These are phyloP conservation scores for Hyposoter didymator DNA, from an alignment of 2,888 invertebrate genomes.

Conservation along the genomic window DNA sequence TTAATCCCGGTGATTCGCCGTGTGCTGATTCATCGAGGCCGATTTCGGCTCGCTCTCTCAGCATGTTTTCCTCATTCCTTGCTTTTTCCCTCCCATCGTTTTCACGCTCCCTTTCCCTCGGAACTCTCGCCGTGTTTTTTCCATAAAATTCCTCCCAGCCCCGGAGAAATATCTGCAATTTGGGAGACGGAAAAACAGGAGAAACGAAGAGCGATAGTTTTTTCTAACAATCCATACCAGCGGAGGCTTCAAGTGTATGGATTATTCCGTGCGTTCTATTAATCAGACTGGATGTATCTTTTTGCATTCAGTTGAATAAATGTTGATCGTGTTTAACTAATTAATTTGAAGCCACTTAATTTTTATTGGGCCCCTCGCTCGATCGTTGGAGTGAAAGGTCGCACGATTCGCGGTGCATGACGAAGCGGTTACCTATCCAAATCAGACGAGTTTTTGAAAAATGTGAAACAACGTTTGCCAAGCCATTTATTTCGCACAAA, in stretches of 20 bases:
- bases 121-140: not conserved
- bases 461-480: no score
- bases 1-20: conserved; percentile 73
- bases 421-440: no score
- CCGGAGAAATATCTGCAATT: conserved; percentile 16
- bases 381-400: no score
- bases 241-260: not conserved
- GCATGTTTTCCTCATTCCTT: conserved; percentile 37
- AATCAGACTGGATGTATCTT: not conserved
- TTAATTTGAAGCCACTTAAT: not conserved
- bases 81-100: conserved; percentile 34
- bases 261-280: not conserved
- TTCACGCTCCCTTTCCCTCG: conserved; percentile 17
- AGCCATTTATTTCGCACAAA: no score
- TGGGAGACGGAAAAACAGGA: not conserved
- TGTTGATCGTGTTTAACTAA: not conserved
- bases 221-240: not conserved
- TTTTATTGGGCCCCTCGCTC: not conserved
- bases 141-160: conserved; percentile 33
- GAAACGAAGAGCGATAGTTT: not conserved
- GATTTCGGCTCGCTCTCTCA: conserved; percentile 47
- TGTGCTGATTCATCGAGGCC: conserved; percentile 72
- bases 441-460: no score
- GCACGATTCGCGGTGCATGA: no score
- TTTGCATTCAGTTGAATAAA: not conserved